phyloP scores from a whole-genome alignment of 1,140 invertebrate genomes.

The Diuraphis noxia region DNA sequence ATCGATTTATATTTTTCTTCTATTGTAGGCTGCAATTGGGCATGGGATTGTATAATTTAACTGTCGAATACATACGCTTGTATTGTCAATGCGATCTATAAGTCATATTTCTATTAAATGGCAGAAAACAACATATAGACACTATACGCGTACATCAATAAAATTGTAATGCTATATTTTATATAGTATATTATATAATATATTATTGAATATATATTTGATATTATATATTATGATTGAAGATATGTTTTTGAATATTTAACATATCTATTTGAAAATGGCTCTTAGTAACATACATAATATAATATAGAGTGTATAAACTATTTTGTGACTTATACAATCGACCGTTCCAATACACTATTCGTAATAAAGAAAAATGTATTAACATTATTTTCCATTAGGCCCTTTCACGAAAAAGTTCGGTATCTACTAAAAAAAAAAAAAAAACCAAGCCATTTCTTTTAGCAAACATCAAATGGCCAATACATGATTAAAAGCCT shows the following conservation, averaged over 20 bases:
- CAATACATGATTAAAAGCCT: neutral
- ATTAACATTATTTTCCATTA: conserved; percentile 32
- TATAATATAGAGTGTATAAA: neutral
- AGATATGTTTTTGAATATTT: neutral
- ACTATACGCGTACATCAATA: too few species aligned
- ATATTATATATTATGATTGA: too few species aligned
- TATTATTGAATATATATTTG: too few species aligned
- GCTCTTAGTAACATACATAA: neutral
- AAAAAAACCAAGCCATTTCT: neutral
- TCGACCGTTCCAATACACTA: neutral
- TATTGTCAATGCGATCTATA: too few species aligned
- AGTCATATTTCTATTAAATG: too few species aligned
- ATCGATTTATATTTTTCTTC: too few species aligned
- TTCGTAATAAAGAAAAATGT: neutral
- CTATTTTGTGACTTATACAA: neutral
- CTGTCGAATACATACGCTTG: too few species aligned
- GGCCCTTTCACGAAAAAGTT: neutral
- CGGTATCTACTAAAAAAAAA: neutral
- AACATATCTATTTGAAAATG: neutral
- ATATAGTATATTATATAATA: too few species aligned
- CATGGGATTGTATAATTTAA: too few species aligned
- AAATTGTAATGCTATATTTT: neutral
- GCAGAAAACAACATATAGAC: too few species aligned
- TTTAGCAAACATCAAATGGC: neutral
- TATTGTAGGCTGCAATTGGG: too few species aligned